These are phyloP conservation scores for Sitobion miscanthi DNA, from an alignment of 1,140 invertebrate species.

Conservation along the genomic window DNA sequence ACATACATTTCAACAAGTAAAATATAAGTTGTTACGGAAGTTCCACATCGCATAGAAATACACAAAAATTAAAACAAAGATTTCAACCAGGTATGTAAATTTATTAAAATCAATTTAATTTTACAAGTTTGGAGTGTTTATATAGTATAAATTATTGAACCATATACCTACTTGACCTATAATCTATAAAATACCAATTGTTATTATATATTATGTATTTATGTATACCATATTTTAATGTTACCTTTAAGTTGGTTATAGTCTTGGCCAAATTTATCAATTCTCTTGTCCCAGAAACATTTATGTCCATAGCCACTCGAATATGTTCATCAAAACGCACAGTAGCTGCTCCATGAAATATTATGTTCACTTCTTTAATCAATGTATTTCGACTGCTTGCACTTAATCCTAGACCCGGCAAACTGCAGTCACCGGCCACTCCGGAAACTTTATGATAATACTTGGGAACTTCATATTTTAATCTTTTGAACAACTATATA, in stretches of 20 bases:
- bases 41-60: too few species aligned
- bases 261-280: conserved; percentile 69
- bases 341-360: conserved; percentile 90
- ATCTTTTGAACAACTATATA: conserved; percentile 59
- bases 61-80: too few species aligned
- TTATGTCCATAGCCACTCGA: conserved; percentile 69
- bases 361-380: conserved; percentile 68
- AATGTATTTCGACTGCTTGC: conserved; percentile 68
- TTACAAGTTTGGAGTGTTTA: neutral
- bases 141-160: neutral
- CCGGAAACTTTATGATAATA: conserved; percentile 72
- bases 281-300: conserved; percentile 69
- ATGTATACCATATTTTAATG: neutral
- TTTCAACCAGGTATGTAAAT: too few species aligned
- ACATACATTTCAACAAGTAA: too few species aligned
- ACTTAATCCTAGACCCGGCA: conserved; percentile 70
- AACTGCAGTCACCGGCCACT: conserved; percentile 71
- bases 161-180: neutral
- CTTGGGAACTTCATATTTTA: conserved; percentile 63
- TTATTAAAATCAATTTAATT: neutral
- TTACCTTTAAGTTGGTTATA: conserved; percentile 72
- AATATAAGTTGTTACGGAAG: too few species aligned
- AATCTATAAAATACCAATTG: neutral
- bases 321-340: conserved; percentile 86
- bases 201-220: too few species aligned